These are phyloP conservation scores for Schizothorax lantsangensis DNA, from an alignment of 2,797 vertebrate genomes.

Conservation along the genomic window DNA sequence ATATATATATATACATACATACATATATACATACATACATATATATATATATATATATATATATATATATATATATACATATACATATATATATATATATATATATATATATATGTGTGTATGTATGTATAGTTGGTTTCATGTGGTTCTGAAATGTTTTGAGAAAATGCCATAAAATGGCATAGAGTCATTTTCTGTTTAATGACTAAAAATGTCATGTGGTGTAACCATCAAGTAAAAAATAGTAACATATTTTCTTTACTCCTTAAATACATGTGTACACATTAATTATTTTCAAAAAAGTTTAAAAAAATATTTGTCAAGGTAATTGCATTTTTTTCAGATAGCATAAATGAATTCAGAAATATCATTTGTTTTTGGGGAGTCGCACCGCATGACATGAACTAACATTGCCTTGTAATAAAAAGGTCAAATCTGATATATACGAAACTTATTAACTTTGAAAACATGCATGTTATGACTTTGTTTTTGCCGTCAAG, in stretches of 20 bases:
- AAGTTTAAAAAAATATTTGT: not conserved
- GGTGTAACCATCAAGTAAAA: not conserved
- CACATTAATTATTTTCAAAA: not conserved
- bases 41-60: no score
- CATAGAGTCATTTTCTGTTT: no score
- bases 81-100: no score
- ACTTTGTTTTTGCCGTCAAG: not conserved
- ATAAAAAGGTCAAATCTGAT: not conserved
- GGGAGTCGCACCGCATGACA: not conserved
- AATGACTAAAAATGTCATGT: not conserved
- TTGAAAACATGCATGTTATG: not conserved
- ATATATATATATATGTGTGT: no score
- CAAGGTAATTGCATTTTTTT: not conserved
- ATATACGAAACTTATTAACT: not conserved
- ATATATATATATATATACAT: no score
- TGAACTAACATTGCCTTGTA: not conserved
- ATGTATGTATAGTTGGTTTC: not conserved
- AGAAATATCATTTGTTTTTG: not conserved
- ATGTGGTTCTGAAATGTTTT: not conserved
- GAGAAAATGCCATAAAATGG: no score
- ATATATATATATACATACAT: no score
- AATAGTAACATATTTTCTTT: not conserved
- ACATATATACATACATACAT: no score
- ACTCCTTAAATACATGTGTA: not conserved
- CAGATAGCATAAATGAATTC: not conserved